Base-by-base conservation (phyloP, 2,113 vertebrate species). In the Promerops cafer region DNA sequence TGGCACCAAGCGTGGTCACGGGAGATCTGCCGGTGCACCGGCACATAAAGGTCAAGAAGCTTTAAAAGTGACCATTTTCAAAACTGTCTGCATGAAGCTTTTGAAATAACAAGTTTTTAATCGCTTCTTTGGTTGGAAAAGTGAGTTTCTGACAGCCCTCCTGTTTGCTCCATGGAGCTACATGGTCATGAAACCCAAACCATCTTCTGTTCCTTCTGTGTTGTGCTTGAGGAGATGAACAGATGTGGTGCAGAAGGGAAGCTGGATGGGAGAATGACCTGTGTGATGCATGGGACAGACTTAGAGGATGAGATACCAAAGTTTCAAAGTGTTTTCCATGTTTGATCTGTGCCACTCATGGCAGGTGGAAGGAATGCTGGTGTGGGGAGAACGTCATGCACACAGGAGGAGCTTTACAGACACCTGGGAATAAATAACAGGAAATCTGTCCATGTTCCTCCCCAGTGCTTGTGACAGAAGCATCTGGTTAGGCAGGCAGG, bases 1-100 rank as follows among this genome's bases (percentile, higher is more conserved):
- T 6, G 70, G 83, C 82, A 37, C 70, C 0, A 0, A n/a, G 37
- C 12, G 33, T 8, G 7, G 5, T 40, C 33, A 8, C 0, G 13
- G 70, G 68, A 30, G 70, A 42, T 59, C 71, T 86, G 45, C 31
- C 53, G 24, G 10, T 66, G 76, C 44, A 54, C n/a, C 42, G 40
- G 47, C 27, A 12, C 0, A 1, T 21, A 11, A 42, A 57, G 39
- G 23, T 74, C 50, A 70, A 61, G 64, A 65, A 63, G 23, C 50
- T 61, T 77, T 57, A 23, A 56, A 87, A 64, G 13, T 16, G 11
- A 0, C 3, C 3, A 14, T 82, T 84, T 89, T 60, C 52, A 37
- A 39, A 87, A 47, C 10, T 33, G 3, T 50, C 18, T 71, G 52
- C 22, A 18, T 44, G 45, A 83, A 56, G 28, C 28, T 44, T 87